Percentiles rank a stretch among this genome's conserved stretches.
These are phyloP conservation scores for Platyrinchus mystaceus DNA, from an alignment of 2,797 vertebrate genomes.

Conservation along the genomic window DNA sequence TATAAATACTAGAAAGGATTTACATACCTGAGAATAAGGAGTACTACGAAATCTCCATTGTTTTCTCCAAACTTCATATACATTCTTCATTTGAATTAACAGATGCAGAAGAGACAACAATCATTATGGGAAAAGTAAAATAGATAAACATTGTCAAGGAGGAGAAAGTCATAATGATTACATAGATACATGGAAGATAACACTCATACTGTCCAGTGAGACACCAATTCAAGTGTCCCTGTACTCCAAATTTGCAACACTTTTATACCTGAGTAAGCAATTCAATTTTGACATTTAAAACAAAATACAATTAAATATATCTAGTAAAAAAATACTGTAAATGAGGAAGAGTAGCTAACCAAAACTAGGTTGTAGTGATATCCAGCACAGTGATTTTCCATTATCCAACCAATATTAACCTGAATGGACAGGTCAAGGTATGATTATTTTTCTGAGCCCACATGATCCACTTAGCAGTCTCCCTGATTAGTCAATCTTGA, in stretches of 20 bases:
- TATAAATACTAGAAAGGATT: not conserved
- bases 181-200: not conserved
- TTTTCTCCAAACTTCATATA: not conserved
- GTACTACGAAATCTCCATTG: not conserved
- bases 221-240: not conserved
- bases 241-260: not conserved
- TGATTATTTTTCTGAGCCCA: not conserved
- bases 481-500: not conserved
- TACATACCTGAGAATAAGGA: not conserved
- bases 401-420: not conserved
- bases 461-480: not conserved
- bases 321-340: not conserved
- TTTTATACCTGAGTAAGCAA: not conserved
- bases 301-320: not conserved
- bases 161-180: not conserved
- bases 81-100: not conserved
- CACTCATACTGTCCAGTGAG: not conserved
- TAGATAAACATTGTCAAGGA: not conserved
- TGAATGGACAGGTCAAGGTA: not conserved
- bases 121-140: not conserved
- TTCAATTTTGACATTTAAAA: not conserved
- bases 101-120: not conserved
- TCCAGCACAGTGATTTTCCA: not conserved
- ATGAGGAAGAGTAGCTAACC: not conserved
- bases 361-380: not conserved